These are phyloP conservation scores for Pseudococcus jackbeardsleyi DNA, from an alignment of 2,888 invertebrate species.

Conservation along the genomic window DNA sequence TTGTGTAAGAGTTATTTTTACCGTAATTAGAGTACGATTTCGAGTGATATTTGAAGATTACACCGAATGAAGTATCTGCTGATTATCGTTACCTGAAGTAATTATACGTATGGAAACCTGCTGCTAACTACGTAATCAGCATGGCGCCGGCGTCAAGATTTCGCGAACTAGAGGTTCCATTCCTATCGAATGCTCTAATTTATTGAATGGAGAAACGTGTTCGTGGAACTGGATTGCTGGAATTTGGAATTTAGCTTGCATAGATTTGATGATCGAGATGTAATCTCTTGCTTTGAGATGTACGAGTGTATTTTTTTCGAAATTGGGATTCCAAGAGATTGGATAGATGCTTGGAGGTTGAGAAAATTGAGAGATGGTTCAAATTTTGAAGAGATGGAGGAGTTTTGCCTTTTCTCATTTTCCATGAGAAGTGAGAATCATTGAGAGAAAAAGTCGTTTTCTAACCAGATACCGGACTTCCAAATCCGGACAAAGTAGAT, in stretches of 20 bases:
- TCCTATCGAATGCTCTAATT: background rate
- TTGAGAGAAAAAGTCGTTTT: no score
- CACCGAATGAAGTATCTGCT: background rate
- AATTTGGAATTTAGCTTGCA: background rate
- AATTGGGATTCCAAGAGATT: no score
- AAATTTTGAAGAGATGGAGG: no score
- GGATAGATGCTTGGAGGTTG: no score
- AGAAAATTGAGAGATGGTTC: no score
- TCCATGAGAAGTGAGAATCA: no score
- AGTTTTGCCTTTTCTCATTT: no score
- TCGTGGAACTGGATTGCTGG: background rate
- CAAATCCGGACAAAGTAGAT: no score
- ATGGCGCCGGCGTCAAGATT: constrained; percentile 19
- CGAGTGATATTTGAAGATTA: background rate
- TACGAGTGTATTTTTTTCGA: no score
- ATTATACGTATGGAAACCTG: background rate
- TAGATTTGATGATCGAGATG: background rate
- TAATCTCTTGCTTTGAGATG: no score
- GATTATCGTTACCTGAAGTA: background rate
- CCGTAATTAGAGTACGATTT: background rate
- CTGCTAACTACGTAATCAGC: background rate
- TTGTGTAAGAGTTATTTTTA: background rate
- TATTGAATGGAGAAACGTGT: background rate
- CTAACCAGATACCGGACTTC: no score
- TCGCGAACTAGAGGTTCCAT: background rate